Evolutionary conservation across 2,888 invertebrate species (phyloP), one percentile per base, ranked within the genome.

Genomic region (Drosophila flavopinicola): DNA sequence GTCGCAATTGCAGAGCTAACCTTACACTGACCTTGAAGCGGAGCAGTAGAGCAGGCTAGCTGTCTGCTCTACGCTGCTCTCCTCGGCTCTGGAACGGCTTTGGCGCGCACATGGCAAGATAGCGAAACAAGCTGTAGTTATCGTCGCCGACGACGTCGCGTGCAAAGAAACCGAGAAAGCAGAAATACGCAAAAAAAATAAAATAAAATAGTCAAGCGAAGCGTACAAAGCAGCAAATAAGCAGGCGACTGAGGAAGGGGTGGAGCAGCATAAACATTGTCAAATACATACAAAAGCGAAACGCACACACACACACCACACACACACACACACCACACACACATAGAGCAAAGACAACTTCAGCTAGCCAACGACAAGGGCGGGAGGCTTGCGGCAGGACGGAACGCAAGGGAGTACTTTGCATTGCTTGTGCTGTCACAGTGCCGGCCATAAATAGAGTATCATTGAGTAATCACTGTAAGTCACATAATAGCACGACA

Each of bases 11-110:
- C 56, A 66, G 76, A 85, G 84, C 88, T 82, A 82, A 82, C 80
- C 80, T 82, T 82, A 82, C 54, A 75, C 84, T 82, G 80, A 82
- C 80, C 88, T 87, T 82, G 88, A 86, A 75, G 65, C 76, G 63
- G 60, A 80, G 88, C 69, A 64, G 66, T 48, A 58, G 73, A 73
- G 44, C 41, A 53, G 58, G 66, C 66, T 84, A 72, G 35, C 33
- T 52, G 49, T 49, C 48, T 42, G 27, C 27, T 29, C 42, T 44
- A 44, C 11, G 7, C 3, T 17, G 25, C 9, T 13, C 10, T 6
- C 9, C 39, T 41, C 10, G 49, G 27, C 54, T 61, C 70, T 59
- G 59, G 44, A 54, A 53, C 71, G 38, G 41, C 77, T 71, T 76
- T 65, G 73, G 44, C 66, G 72, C 59, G 72, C 66, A 76, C 57